phyloP scores from a whole-genome alignment of 2,888 invertebrate species.

The Antheraea yamamai region DNA sequence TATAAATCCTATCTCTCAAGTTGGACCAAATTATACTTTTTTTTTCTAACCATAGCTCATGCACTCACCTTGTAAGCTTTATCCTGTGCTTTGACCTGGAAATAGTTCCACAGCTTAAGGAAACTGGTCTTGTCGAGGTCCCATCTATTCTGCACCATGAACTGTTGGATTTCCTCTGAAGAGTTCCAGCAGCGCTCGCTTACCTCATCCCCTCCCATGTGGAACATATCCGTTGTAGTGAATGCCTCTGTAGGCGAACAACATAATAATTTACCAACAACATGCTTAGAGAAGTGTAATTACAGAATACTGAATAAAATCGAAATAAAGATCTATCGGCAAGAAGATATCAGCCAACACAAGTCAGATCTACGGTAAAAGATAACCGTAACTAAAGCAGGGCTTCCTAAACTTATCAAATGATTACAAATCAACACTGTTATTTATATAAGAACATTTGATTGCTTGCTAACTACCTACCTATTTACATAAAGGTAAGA shows the following conservation, averaged over 20 bases:
- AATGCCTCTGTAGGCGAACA: constrained; percentile 76
- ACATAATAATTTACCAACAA: neutral
- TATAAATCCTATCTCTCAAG: no score
- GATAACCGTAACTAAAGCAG: no score
- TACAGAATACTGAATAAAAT: neutral
- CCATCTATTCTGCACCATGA: constrained; percentile 86
- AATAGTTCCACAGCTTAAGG: constrained; percentile 87
- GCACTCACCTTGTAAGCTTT: constrained; percentile 75
- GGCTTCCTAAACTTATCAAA: no score
- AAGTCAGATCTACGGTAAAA: no score
- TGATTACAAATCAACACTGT: no score
- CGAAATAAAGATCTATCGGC: neutral
- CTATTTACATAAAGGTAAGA: no score
- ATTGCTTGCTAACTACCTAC: no score
- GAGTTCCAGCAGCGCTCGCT: constrained; percentile 89
- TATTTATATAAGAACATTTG: no score
- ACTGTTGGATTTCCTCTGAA: constrained; percentile 84
- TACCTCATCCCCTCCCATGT: constrained; percentile 95
- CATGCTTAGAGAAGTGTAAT: neutral
- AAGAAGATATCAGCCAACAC: no score
- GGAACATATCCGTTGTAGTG: constrained; percentile 87
- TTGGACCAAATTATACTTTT: no score
- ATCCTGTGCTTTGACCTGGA: constrained; percentile 86
- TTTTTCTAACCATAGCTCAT: neutral
- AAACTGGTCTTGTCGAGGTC: constrained; percentile 81